Percentiles rank a stretch among this genome's conserved stretches.
phyloP scores from a whole-genome alignment of 2,113 vertebrate genomes.

The Dendropsophus ebraccatus region DNA sequence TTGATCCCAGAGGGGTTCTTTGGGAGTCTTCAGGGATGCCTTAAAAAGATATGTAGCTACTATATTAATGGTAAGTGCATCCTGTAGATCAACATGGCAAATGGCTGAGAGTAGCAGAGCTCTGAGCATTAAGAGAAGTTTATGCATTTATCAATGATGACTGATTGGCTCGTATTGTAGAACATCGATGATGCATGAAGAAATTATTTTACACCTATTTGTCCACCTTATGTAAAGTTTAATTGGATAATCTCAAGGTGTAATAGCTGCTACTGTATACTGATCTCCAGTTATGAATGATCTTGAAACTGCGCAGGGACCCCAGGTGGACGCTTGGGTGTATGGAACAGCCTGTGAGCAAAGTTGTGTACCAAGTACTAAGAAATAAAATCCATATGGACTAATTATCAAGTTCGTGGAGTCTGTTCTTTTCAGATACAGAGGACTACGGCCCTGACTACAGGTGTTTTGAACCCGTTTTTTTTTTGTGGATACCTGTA shows the following conservation, averaged over 20 bases:
- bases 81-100: conserved; percentile 48
- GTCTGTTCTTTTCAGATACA: too few species aligned
- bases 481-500: too few species aligned
- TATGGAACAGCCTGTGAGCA: too few species aligned
- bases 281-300: too few species aligned
- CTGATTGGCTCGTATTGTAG: background rate
- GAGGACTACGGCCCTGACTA: too few species aligned
- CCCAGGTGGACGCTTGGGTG: too few species aligned
- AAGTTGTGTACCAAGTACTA: too few species aligned
- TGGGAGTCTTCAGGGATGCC: conserved; percentile 9
- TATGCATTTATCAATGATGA: conserved; percentile 10
- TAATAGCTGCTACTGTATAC: too few species aligned
- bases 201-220: background rate
- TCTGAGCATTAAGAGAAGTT: conserved; percentile 16
- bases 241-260: background rate
- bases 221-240: background rate
- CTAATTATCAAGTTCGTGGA: too few species aligned
- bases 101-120: background rate
- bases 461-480: too few species aligned
- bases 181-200: background rate
- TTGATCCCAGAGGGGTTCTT: conserved; percentile 19
- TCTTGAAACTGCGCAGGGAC: too few species aligned
- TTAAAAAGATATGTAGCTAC: conserved; percentile 35
- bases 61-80: conserved; percentile 56
- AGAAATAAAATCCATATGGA: too few species aligned